phyloP scores from a whole-genome alignment of 2,888 invertebrate genomes.

The Eilema sororculum region DNA sequence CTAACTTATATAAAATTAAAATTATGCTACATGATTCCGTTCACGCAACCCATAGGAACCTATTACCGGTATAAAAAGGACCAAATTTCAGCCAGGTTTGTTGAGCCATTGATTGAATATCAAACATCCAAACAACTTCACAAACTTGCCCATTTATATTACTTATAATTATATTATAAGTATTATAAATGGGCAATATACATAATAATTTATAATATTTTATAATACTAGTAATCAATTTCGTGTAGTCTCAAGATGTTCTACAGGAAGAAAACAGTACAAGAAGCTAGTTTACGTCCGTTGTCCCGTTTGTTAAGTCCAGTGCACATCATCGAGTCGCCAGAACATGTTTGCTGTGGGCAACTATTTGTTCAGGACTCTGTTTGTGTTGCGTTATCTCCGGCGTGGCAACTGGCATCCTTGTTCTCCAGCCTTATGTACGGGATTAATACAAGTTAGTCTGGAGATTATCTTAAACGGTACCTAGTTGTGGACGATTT shows the following conservation, averaged over 20 bases:
- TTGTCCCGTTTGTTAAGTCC: constrained; percentile 23
- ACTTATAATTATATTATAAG: too few species aligned
- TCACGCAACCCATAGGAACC: too few species aligned
- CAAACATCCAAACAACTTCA: too few species aligned
- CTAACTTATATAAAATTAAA: not conserved
- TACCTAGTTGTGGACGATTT: constrained; percentile 13
- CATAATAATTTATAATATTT: too few species aligned
- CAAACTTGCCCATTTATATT: too few species aligned
- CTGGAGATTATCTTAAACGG: constrained; percentile 35
- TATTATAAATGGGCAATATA: too few species aligned
- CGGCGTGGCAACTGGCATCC: constrained; percentile 30
- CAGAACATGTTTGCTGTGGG: constrained; percentile 42
- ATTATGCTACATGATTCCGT: too few species aligned
- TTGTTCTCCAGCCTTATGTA: constrained; percentile 31
- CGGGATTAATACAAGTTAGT: constrained; percentile 40
- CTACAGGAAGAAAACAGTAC: constrained; percentile 13
- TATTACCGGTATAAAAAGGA: too few species aligned
- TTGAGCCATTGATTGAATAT: too few species aligned
- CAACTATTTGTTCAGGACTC: constrained; percentile 44
- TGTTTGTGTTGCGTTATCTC: constrained; percentile 52
- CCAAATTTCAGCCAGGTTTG: too few species aligned
- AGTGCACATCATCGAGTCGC: constrained; percentile 38
- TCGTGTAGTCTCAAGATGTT: not conserved
- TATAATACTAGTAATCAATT: not conserved
- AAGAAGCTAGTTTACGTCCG: not conserved